Evolutionary conservation across 2,888 invertebrate genomes (phyloP).

Genomic region (Sinotaia quadrata): DNA sequence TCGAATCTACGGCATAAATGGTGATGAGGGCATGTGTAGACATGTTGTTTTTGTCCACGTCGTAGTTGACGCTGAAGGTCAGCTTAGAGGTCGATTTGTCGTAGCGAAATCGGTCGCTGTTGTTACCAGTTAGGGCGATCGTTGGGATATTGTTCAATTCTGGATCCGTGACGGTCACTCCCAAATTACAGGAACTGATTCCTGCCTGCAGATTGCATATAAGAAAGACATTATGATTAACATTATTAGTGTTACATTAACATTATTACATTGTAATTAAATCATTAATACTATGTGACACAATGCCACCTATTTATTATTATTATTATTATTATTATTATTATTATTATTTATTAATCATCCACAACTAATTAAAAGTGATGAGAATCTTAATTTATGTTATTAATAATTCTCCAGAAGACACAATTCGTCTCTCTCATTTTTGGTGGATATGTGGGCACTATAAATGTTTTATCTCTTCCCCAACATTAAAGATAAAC

Average conservation of each 20-base stretch:
- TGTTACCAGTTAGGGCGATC: constrained; percentile 18
- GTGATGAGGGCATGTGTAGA: constrained; percentile 21
- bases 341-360: too few relatives aligned
- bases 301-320: not conserved
- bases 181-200: constrained; percentile 8
- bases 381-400: too few relatives aligned
- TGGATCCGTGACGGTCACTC: constrained; percentile 8
- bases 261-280: too few relatives aligned
- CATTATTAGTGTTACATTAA: too few relatives aligned
- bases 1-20: constrained; percentile 31
- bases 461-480: too few relatives aligned
- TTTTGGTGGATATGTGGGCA: too few relatives aligned
- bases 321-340: not conserved
- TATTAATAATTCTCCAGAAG: too few relatives aligned
- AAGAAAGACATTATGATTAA: too few relatives aligned
- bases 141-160: constrained; percentile 6
- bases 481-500: too few relatives aligned
- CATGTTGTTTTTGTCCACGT: constrained; percentile 22
- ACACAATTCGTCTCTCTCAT: too few relatives aligned
- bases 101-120: constrained; percentile 26
- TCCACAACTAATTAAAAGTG: too few relatives aligned
- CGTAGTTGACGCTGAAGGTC: constrained; percentile 26
- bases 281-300: too few relatives aligned
- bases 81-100: not conserved
- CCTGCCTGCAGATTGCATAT: constrained; percentile 20